A percentile compares a stretch with the other conserved stretches of the same genome.
phyloP scores from a whole-genome alignment of 2,113 vertebrate genomes.

The Phrynosoma platyrhinos region DNA sequence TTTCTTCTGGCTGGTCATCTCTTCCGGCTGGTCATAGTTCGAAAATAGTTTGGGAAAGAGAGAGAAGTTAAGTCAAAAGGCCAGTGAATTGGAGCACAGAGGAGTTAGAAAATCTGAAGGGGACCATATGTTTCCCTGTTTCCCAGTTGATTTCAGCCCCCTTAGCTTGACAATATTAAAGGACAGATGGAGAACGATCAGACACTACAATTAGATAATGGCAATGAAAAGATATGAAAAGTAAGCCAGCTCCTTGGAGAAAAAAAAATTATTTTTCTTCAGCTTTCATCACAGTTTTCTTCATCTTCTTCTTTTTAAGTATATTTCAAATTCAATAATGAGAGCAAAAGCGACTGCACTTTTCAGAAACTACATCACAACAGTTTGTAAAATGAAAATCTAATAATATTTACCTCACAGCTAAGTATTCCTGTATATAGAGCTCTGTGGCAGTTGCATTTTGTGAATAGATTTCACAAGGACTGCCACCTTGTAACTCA shows the following conservation, averaged over 20 bases:
- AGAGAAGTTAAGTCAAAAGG: neutral
- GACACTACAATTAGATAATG: neutral
- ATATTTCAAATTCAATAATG: neutral
- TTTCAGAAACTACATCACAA: neutral
- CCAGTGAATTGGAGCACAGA: neutral
- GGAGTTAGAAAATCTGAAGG: neutral
- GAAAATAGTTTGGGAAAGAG: neutral
- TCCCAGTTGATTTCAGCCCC: neutral
- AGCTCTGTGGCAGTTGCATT: neutral
- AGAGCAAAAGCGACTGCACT: neutral
- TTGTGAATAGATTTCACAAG: neutral
- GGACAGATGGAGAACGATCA: neutral
- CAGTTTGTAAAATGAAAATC: neutral
- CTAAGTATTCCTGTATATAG: neutral
- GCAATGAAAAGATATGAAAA: neutral
- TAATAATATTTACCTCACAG: neutral
- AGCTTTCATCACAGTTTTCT: neutral
- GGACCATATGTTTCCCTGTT: neutral
- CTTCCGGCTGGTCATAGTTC: no score
- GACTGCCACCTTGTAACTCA: neutral
- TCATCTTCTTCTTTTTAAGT: neutral
- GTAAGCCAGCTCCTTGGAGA: neutral
- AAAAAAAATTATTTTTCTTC: neutral
- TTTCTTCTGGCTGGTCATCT: no score
- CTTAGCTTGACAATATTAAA: neutral